phyloP scores from a whole-genome alignment of 2,113 vertebrate species.

The Trogon surrucura region DNA sequence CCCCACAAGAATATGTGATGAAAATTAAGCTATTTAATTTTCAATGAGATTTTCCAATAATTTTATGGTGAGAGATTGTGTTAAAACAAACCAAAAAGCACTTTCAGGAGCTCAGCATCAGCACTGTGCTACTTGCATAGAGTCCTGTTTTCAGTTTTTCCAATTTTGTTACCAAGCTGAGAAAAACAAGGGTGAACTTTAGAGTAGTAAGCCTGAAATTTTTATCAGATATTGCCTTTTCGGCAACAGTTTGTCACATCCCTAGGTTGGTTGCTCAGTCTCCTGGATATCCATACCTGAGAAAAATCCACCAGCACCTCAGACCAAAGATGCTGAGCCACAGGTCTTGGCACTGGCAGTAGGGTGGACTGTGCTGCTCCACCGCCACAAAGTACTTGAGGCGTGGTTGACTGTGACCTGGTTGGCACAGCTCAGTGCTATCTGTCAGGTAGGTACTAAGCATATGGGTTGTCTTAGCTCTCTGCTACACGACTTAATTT shows the following conservation, averaged over 20 bases:
- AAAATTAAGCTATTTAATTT: neutral
- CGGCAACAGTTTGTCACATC: neutral
- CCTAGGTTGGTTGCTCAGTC: neutral
- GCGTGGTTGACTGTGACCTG: rapidly evolving
- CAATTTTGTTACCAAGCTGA: neutral
- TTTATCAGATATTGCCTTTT: neutral
- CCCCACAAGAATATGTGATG: neutral
- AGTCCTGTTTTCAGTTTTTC: neutral
- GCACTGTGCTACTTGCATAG: neutral
- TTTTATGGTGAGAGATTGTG: neutral
- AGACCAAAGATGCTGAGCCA: neutral
- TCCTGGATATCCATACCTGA: neutral
- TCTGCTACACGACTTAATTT: neutral
- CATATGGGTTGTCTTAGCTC: neutral
- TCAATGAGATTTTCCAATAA: neutral
- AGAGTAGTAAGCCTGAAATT: neutral
- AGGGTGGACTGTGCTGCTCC: neutral
- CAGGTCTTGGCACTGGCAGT: rapidly evolving
- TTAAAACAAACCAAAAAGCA: neutral
- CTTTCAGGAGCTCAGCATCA: neutral
- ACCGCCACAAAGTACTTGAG: neutral
- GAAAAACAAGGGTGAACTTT: neutral
- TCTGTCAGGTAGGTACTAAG: neutral
- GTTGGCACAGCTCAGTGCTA: neutral
- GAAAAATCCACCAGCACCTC: neutral